Evolutionary conservation across 2,888 invertebrate species (phyloP).

Genomic region (Macaria liturata): DNA sequence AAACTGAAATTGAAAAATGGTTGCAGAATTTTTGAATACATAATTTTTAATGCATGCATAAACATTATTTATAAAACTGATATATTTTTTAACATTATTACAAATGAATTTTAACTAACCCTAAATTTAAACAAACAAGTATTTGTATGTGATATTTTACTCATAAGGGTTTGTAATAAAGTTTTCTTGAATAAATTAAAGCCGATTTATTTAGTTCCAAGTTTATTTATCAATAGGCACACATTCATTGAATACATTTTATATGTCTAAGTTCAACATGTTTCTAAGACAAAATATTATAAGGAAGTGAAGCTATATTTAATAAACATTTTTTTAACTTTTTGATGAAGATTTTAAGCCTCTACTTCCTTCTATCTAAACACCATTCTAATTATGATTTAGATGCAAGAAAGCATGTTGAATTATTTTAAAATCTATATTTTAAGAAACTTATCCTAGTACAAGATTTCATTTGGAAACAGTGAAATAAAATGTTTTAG

Average conservation of each 20-base stretch:
- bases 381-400: slow-evolving; percentile 41
- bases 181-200: slow-evolving; percentile 46
- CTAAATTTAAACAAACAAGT: background rate
- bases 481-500: slow-evolving; percentile 38
- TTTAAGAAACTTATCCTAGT: slow-evolving; percentile 34
- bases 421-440: too few species aligned
- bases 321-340: slow-evolving; percentile 34
- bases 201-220: slow-evolving; percentile 53
- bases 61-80: too few species aligned
- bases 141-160: slow-evolving; percentile 1
- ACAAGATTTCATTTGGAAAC: slow-evolving; percentile 41
- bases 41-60: too few species aligned
- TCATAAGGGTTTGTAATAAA: slow-evolving; percentile 24
- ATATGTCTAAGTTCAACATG: slow-evolving; percentile 60
- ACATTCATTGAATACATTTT: slow-evolving; percentile 64
- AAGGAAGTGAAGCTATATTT: slow-evolving; percentile 41
- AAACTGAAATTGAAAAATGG: too few species aligned
- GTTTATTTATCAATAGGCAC: slow-evolving; percentile 67
- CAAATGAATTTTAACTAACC: too few species aligned
- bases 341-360: slow-evolving; percentile 38
- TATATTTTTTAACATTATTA: too few species aligned
- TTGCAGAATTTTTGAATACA: too few species aligned
- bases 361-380: slow-evolving; percentile 35
- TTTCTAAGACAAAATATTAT: slow-evolving; percentile 44
- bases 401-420: slow-evolving; percentile 64